A percentile compares a stretch with the other conserved stretches of the same genome.
Conservation (phyloP, 1,140 invertebrate genomes). For the Platorchestia sp. region DNA sequence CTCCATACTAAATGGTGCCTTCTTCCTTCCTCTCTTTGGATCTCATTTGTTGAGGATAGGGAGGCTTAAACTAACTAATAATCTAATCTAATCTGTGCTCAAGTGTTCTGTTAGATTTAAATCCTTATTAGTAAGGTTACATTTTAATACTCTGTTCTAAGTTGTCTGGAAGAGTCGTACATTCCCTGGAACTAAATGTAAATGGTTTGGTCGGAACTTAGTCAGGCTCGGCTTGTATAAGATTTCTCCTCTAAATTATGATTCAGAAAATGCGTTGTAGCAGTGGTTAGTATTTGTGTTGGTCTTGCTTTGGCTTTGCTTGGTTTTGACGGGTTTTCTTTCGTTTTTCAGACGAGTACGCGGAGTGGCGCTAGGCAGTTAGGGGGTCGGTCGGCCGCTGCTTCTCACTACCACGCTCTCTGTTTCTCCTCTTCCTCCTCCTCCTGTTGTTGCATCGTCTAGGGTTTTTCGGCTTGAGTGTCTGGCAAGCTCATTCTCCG, state of each 20-base stretch:
- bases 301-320: background rate
- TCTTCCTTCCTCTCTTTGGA: too few species aligned
- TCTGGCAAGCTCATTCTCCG: background rate
- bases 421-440: background rate
- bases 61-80: too few species aligned
- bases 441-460: background rate
- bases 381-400: conserved; percentile 34
- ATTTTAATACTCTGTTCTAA: too few species aligned
- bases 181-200: background rate
- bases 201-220: background rate
- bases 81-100: background rate
- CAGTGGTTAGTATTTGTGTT: background rate
- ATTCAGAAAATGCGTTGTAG: background rate
- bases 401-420: background rate
- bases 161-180: too few species aligned
- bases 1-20: too few species aligned
- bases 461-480: background rate
- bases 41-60: too few species aligned
- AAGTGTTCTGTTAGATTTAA: background rate
- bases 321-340: conserved; percentile 43
- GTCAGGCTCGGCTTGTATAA: background rate
- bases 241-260: background rate
- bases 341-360: conserved; percentile 54
- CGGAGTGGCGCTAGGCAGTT: conserved; percentile 47
- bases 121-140: background rate